Evolutionary conservation across 2,797 vertebrate genomes (phyloP), one percentile per base, ranked within the genome.

Genomic region (Periparus ater): DNA sequence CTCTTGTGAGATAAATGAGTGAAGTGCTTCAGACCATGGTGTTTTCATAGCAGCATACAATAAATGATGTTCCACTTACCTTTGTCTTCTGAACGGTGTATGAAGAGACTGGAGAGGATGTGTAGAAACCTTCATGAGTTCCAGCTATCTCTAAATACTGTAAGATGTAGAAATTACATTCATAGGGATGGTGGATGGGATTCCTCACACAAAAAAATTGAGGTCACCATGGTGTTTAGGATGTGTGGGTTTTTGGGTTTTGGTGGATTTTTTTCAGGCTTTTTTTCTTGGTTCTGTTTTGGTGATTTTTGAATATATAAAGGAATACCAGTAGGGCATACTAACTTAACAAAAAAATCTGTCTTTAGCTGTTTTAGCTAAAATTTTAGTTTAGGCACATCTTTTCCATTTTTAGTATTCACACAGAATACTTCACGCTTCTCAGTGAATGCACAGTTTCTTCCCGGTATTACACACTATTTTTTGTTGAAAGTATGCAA

Each of bases 251-350:
- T 17, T 14, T 36, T 27, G 10, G 9, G 20, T 25, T 22, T 32
- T 63, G 19, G 4, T 7, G n/a, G n/a, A n/a, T n/a, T 2, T 18
- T 38, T 34, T 32, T 14, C 0, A 0, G 27, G 18, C 1, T 16
- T 38, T 47, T 63, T 40, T 29, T 7, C 10, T 32, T 61, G 13
- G 8, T 42, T 51, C 2, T 0, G 2, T 36, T 51, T 26, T 61
- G 11, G 11, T 61, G 11, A 1, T 3, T 6, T 10, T 51, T 65
- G 36, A 23, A 15, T 47, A 12, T 17, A 14, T 16, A 16, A 38
- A 54, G 34, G 4, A 1, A 53, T 65, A 34, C 11, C 17, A 53
- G 2, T 30, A 63, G 7, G 6, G 5, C 30, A 17, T 62, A 17
- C 4, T 34, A 42, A n/a, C 32, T 63, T 36, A n/a, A 25, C 21